phyloP scores from a whole-genome alignment of 2,113 vertebrate genomes.

The Sinocyclocheilus anshuiensis region DNA sequence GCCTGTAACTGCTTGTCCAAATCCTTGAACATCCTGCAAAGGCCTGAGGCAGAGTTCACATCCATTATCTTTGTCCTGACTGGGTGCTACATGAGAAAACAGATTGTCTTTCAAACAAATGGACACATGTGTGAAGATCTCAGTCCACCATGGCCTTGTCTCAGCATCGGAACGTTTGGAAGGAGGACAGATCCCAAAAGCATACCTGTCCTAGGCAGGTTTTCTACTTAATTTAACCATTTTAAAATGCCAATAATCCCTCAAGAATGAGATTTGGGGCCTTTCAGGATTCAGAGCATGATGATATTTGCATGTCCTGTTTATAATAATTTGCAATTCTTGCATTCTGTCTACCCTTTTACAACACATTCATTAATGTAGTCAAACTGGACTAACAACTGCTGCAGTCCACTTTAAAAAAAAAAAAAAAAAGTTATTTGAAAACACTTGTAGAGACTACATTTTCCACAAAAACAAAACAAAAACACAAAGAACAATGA shows the following conservation, averaged over 20 bases:
- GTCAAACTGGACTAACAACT: neutral
- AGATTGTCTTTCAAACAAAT: constrained; percentile 47
- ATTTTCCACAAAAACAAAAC: neutral
- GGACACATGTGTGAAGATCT: constrained; percentile 45
- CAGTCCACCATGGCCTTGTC: neutral
- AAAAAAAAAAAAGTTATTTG: neutral
- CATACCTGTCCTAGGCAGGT: neutral
- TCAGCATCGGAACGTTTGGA: neutral
- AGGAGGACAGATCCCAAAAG: neutral
- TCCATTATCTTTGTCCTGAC: constrained; percentile 37
- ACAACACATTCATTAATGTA: neutral
- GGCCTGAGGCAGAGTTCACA: constrained; percentile 39
- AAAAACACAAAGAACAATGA: neutral
- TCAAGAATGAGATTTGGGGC: neutral
- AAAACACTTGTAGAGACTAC: neutral
- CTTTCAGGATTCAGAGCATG: neutral
- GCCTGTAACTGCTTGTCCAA: constrained; percentile 50
- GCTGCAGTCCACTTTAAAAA: neutral
- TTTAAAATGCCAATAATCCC: neutral
- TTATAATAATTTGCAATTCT: neutral
- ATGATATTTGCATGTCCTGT: neutral
- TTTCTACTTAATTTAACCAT: neutral
- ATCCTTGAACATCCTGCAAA: constrained; percentile 25
- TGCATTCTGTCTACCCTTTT: neutral
- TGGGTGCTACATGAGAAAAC: constrained; percentile 44